Base-by-base conservation (phyloP, 1,140 invertebrate species). In the Amyelois transitella region DNA sequence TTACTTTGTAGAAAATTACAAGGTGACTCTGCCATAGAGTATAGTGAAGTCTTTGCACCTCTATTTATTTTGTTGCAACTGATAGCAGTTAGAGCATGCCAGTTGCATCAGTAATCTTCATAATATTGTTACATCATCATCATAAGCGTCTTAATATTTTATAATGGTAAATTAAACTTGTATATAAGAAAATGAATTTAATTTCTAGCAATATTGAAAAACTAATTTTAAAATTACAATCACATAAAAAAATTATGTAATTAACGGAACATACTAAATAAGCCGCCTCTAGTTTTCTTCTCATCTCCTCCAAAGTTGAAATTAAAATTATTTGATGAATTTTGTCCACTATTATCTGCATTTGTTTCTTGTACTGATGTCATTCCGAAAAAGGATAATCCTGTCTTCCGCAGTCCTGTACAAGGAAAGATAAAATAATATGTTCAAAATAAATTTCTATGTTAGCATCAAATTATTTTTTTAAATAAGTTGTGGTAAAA, bases 31-130 rank as follows among this genome's bases (percentile, higher is more conserved):
- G 91, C 90, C 12, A 91, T 97, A 45, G 95, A 96, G 72, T 97
- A 94, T 75, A 97, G 96, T 43, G 97, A 98, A 92, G 94, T 98
- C 10, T 92, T 98, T 82, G 94, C 96, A 50, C 97, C 97, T 14
- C 88, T 98, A 28, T 98, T 98, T 88, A 95, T 98, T 58, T 86
- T 98, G 22, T 86, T 98, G 48, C 95, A 97, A 80, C 85, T 98
- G 21, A 93, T 98, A 58, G 96, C 97, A 62, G 94, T 98, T 45
- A 91, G 96, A 75, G 96, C 97, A 7, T 99, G 97, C 89, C 96
- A 98, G 80, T 89, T 97, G 69, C 94, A 89, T 75, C 86, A 89
- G 66, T 89, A 74, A 81, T 62, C 65, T 89, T 72, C 80, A 62
- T 53, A 48, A 18, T 28, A 14, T 17, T 25, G n/a, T 48, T 22